Base-by-base conservation (phyloP, 2,113 vertebrate genomes). In the Misgurnus mizolepis region DNA sequence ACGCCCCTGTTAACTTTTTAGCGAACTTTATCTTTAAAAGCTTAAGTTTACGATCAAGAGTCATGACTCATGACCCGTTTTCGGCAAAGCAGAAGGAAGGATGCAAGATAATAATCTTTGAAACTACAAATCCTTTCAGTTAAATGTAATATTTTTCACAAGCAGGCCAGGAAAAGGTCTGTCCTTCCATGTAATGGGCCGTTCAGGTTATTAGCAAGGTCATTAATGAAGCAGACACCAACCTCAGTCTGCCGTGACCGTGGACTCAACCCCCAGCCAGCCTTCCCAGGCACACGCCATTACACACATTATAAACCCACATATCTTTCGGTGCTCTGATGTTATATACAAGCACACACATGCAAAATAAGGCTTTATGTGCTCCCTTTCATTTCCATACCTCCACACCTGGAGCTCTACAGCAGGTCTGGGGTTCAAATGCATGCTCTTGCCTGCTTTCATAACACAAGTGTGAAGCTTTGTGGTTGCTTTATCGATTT, bases 171-270 rank as follows among this genome's bases (percentile, higher is more conserved):
- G 27, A 34, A 50, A 82, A 78, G 91, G 90, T 58, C 83, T 47
- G 89, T 90, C 89, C 91, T 90, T 83, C 84, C 65, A 50, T 56
- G 86, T 90, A 90, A 90, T 91, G 89, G 56, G 89, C 84, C 81
- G 74, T 68, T 82, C 82, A 83, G 89, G 90, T 90, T 88, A 88
- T 92, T 91, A 91, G 82, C 86, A 68, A 89, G 86, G 88, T 89
- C 88, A 90, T 90, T 90, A 90, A 76, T 39, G 75, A 65, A 80
- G 83, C 45, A 60, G 78, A 83, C 66, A 79, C 71, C n/a, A 82
- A 74, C 68, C 50, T 55, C 22, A 68, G 15, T 65, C 81, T 47
- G 87, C 87, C 83, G 47, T 78, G 68, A 83, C 88, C 85, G 70
- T 78, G 55, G 90, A 84, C 80, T 78, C 40, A 89, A 85, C 85